Base-by-base conservation (phyloP, 2,888 invertebrate species). In the Barypeithes pellucidus region DNA sequence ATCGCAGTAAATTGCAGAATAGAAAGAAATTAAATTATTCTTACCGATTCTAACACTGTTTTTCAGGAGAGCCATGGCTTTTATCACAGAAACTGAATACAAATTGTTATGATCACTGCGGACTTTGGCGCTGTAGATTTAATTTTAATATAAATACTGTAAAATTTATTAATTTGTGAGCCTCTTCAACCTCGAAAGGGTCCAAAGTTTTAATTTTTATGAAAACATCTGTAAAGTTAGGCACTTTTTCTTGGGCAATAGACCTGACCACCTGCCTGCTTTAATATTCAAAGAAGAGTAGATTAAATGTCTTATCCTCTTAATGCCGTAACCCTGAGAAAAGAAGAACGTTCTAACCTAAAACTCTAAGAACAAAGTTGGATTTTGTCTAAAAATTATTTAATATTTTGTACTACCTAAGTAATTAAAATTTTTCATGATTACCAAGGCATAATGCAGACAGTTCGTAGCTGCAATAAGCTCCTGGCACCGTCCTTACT, bases 41-140 rank as follows among this genome's bases (percentile, higher is more conserved):
- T 52, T 67, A 62, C 60, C 47, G 1, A 72, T 20, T 61, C 39
- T 67, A 33, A 72, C 39, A 20, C 66, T 67, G 7, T 18, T 52
- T 57, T 72, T 66, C 9, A 72, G 41, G 14, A 67, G 43, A 61
- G 67, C 67, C 72, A 72, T 72, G 0, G 9, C 59, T 45, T n/a
- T 3, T 14, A 33, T 3, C 5, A n/a, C n/a, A 16, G 4, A 14
- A 33, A 33, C 8, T 24, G 14, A 14, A 14, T 9, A 29, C 29
- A 29, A 29, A 7, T 1, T 29, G 29, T 5, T 29, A 5, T 29
- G 1, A 52, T 5, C 33, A 9, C 8, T 57, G 1, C 18, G 54
- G 14, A 33, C 54, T 57, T 57, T 33, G 33, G 11, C n/a, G 16
- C 18, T 33, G 16, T 57, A 16, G 14, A 52, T 24, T 43, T 29